Base-by-base conservation (phyloP, 2,888 invertebrate genomes). In the Hydrotaea diabolus region DNA sequence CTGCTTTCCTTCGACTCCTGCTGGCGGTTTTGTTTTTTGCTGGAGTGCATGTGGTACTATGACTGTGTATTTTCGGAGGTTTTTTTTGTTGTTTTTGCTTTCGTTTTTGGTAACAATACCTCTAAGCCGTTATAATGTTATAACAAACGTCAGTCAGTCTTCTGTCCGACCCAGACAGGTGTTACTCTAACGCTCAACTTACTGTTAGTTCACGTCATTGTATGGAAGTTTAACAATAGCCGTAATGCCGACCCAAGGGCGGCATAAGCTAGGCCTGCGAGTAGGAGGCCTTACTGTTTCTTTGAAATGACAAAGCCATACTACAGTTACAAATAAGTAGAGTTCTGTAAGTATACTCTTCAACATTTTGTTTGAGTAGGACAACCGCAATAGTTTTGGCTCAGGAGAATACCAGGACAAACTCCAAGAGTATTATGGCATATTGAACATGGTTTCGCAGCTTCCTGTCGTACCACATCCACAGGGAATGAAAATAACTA, bases 111-210 rank as follows among this genome's bases (percentile, higher is more conserved):
- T 79, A 82, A 85, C 85, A 82, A 85, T 85, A 82, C 73, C 84
- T 85, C 79, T 82, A 82, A 85, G 84, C 84, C 84, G 82, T 85
- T 85, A 85, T 79, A 85, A 82, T 82, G 79, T 85, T 77, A 69
- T 69, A 69, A 69, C 69, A 46, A 73, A 82, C 74, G 85, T 85
- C 85, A 80, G 81, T 83, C 80, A 55, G 74, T 80, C 85, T 62
- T 85, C 80, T 82, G 85, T 85, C 74, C 85, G 82, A 80, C 82
- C 85, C 85, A 85, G 85, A 85, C 85, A 85, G 85, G 85, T 85
- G 85, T 85, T 85, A 85, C 82, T 85, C 85, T 85, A 85, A 85
- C 85, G 82, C 85, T 85, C 85, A 85, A 80, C 74, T 82, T 73
- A 69, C 64, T 74, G 85, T 80, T 84, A 69, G 79, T 82, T 80